Conservation (phyloP, 2,888 invertebrate genomes). For the Smittia aterrima region DNA sequence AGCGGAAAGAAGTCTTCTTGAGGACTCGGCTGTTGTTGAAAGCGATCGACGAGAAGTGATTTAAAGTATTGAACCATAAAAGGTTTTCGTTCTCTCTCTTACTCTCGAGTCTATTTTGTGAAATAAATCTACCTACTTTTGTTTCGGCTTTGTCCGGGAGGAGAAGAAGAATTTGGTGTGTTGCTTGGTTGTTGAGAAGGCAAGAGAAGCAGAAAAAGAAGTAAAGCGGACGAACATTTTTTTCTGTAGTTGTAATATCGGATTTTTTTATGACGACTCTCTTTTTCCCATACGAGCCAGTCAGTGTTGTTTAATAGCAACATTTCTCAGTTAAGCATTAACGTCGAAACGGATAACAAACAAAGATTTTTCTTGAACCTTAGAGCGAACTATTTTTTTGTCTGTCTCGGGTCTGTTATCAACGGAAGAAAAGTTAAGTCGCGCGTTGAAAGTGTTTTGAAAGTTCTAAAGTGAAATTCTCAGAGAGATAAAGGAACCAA, state of each 20-base stretch:
- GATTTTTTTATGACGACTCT: slow-evolving; percentile 40
- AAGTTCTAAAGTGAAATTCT: not conserved
- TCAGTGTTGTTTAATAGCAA: slow-evolving; percentile 41
- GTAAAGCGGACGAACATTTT: slow-evolving; percentile 30
- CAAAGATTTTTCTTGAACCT: slow-evolving; percentile 39
- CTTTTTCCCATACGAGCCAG: slow-evolving; percentile 27
- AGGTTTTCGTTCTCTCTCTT: not conserved
- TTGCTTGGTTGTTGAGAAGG: slow-evolving; percentile 13
- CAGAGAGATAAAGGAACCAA: not conserved
- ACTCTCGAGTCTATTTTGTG: slow-evolving; percentile 10
- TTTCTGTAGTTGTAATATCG: slow-evolving; percentile 40
- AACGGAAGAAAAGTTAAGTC: not conserved
- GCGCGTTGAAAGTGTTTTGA: not conserved
- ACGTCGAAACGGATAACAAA: slow-evolving; percentile 55
- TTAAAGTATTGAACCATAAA: not conserved
- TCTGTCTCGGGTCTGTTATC: not conserved
- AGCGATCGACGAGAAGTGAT: slow-evolving; percentile 11
- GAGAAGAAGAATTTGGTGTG: slow-evolving; percentile 12
- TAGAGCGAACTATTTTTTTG: not conserved
- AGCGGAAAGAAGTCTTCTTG: slow-evolving; percentile 8
- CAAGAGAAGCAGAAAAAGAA: slow-evolving; percentile 23
- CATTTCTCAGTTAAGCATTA: slow-evolving; percentile 52
- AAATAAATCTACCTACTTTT: slow-evolving; percentile 31
- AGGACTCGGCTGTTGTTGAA: not conserved
- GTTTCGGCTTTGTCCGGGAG: not conserved